phyloP scores from a whole-genome alignment of 92 coral and sea anemone genomes.

The Chrysogorgia sp. region DNA sequence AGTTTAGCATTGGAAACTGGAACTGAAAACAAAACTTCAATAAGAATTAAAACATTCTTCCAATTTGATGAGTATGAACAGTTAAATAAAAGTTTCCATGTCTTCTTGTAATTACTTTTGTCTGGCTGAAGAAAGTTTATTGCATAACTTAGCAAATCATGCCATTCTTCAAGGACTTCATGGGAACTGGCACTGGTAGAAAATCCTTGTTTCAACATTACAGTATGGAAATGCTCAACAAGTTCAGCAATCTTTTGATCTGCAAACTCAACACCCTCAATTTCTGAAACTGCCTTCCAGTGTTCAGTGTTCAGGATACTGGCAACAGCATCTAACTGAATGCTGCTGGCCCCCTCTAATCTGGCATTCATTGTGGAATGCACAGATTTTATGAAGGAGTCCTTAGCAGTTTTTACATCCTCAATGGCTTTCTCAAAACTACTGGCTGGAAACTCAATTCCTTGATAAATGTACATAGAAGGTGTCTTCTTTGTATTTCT shows the following conservation, averaged over 20 bases:
- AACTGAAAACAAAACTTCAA: constrained; percentile 68
- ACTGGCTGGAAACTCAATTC: constrained; percentile 9
- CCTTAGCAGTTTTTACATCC: constrained; percentile 30
- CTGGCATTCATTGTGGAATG: too few species aligned
- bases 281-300: constrained; percentile 60
- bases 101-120: constrained; percentile 62
- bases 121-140: constrained; percentile 66
- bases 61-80: constrained; percentile 55
- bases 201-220: too few species aligned
- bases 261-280: constrained; percentile 53
- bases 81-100: constrained; percentile 66
- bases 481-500: neutral
- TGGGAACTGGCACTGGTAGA: constrained; percentile 16
- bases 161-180: constrained; percentile 66
- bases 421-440: constrained; percentile 21
- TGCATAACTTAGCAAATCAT: constrained; percentile 58
- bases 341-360: constrained; percentile 33
- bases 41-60: constrained; percentile 63
- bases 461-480: constrained; percentile 22
- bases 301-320: constrained; percentile 63
- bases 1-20: constrained; percentile 82
- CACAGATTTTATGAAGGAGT: constrained; percentile 12
- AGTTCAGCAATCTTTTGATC: constrained; percentile 54
- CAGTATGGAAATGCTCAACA: constrained; percentile 64
- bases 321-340: constrained; percentile 18